Base-by-base conservation (phyloP, 2,888 invertebrate genomes). In the Torymus aiolomorphi region DNA sequence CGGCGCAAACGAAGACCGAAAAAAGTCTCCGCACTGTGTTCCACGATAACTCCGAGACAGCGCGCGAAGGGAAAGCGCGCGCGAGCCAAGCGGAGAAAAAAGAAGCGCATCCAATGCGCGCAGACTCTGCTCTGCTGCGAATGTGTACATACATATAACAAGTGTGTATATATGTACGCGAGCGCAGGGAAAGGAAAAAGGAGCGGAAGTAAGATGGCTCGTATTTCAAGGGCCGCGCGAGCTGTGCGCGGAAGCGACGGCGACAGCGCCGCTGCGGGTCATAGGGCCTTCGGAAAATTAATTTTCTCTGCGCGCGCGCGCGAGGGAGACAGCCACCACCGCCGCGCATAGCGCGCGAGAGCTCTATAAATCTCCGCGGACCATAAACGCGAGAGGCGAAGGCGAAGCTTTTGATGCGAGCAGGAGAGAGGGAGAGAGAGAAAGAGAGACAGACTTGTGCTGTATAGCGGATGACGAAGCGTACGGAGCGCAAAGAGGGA, bases 321-420 rank as follows among this genome's bases (percentile, higher is more conserved):
- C 13, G 59, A 61, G 61, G 11, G 62, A 31, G 76, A 56, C 57
- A 72, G 56, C 51, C 20, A 72, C 31, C 31, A 73, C 54, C 63
- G 61, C 61, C 49, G 24, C 57, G 42, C 42, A 42, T 42, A 63
- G 62, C 10, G 66, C 63, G 76, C 71, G 73, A 74, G 79, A 63
- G 82, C 80, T 77, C 80, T 83, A 83, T 84, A 84, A 84, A 85
- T 84, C 84, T 84, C 81, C 76, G 76, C 83, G 83, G 84, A 52
- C 81, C 83, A 88, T 89, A 89, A 90, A 90, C 88, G 88, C 18
- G 24, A 61, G 63, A 73, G 56, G 66, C 65, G 76, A 42, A 42
- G 42, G 42, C 42, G 42, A 42, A 42, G 42, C 78, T 82, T 78
- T 80, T 78, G 77, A 74, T 78, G 80, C 70, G 77, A 24, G 65